Base-by-base conservation (phyloP, 2,797 vertebrate genomes). In the Eulemur coronatus region DNA sequence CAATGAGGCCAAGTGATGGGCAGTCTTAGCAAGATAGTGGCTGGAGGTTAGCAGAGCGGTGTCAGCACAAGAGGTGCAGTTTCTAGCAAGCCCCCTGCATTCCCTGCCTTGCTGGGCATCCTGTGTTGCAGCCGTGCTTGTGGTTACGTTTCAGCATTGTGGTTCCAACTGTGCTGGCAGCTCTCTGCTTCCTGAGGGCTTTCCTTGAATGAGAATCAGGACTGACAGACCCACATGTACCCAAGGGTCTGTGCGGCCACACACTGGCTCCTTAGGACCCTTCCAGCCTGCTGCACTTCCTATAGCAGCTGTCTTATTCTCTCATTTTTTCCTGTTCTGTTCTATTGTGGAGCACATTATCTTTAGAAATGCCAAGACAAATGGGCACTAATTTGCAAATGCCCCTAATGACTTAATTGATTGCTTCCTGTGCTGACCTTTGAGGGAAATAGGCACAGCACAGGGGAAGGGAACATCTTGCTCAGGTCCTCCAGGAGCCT, bases 321-420 rank as follows among this genome's bases (percentile, higher is more conserved):
- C 38, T 76, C 43, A n/a, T 94, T 52, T 55, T 75, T 76, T 26
- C 20, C 75, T 91, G 9, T 86, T 79, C 72, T 61, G 24, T 90
- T 92, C 82, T 93, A 78, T 95, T 94, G 85, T 84, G 84, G 69
- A 84, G 4, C 61, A 15, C 55, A 75, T 89, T 70, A 69, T 46
- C 92, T 81, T 97, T 87, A 95, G 94, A 97, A 97, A 97, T 63
- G 70, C 91, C 1, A 7, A 96, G 89, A 84, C 90, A 96, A 97
- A 93, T 89, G n/a, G 90, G 15, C 93, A 61, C 22, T 96, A 72
- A 96, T 80, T 94, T 81, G 94, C 28, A 84, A 94, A 92, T 13
- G 75, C 35, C 96, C 57, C 93, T 96, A 79, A 24, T 24, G 17
- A 76, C 95, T 96, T 97, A 97, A 94, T 95, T 97, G 92, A 87